Percentiles rank a stretch among this genome's conserved stretches.
Evolutionary conservation across 2,113 vertebrate species (phyloP).

Genomic region (Archilochus colubris): DNA sequence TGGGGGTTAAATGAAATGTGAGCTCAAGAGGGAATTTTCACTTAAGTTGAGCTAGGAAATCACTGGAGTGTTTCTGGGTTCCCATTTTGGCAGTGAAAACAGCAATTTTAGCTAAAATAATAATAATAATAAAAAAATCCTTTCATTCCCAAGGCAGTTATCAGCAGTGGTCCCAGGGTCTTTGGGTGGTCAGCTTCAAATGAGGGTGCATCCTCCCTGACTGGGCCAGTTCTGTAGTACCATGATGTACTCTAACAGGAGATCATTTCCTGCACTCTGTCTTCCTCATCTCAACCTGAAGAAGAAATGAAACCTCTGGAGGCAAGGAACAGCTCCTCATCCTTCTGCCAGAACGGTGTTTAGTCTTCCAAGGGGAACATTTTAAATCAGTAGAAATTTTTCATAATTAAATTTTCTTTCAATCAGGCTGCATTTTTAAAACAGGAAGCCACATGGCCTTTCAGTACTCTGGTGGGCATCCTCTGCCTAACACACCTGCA

Average conservation of each 20-base stretch:
- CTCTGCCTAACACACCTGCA: neutral
- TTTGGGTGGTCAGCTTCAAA: accelerated
- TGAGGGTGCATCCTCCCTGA: neutral
- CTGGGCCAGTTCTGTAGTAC: neutral
- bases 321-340: neutral
- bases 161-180: accelerated
- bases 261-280: neutral
- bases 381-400: neutral
- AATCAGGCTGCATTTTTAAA: neutral
- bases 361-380: neutral
- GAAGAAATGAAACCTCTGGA: neutral
- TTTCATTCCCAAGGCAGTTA: neutral
- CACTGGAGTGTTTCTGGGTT: neutral
- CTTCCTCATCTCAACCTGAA: neutral
- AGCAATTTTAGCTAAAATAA: neutral
- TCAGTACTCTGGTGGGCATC: neutral
- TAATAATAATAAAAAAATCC: too few species aligned
- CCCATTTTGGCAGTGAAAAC: neutral
- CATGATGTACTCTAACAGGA: neutral
- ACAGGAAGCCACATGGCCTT: neutral
- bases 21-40: neutral
- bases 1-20: neutral
- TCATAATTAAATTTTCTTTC: neutral
- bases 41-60: neutral
- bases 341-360: neutral